These are phyloP conservation scores for Notolepis coatsorum DNA, from an alignment of 2,797 vertebrate genomes.

Conservation along the genomic window DNA sequence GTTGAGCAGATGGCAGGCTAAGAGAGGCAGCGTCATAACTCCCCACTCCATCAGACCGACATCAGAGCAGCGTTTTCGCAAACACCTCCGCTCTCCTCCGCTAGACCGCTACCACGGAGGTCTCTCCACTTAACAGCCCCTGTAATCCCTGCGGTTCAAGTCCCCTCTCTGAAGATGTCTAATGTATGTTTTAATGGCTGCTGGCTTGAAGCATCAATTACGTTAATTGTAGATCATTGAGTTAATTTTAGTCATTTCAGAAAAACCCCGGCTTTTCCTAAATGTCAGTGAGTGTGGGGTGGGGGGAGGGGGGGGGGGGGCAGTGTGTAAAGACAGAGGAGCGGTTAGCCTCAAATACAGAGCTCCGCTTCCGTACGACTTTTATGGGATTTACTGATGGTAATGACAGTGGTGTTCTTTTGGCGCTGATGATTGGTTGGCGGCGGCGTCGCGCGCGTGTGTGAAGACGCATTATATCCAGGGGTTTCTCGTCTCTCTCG, in stretches of 20 bases:
- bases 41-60: conserved; percentile 47
- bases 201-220: conserved; percentile 72
- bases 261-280: conserved; percentile 78
- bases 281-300: conserved; percentile 64
- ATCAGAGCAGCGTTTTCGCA: conserved; percentile 55
- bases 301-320: conserved; percentile 60
- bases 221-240: conserved; percentile 82
- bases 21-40: conserved; percentile 44
- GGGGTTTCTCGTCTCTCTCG: conserved; percentile 30
- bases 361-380: conserved; percentile 50
- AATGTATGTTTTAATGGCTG: conserved; percentile 77
- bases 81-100: conserved; percentile 60
- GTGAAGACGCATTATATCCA: conserved; percentile 27
- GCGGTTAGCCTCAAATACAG: conserved; percentile 73
- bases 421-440: conserved; percentile 70
- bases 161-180: conserved; percentile 71
- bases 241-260: conserved; percentile 82
- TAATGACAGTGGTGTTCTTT: conserved; percentile 60
- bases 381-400: conserved; percentile 70
- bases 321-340: conserved; percentile 57
- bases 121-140: conserved; percentile 66
- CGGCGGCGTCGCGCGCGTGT: background rate
- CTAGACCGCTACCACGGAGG: no score
- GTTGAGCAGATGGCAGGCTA: conserved; percentile 53
- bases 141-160: conserved; percentile 75